Conservation (phyloP, 92 coral and sea anemone genomes). For the Umimayanthus chanpuru region DNA sequence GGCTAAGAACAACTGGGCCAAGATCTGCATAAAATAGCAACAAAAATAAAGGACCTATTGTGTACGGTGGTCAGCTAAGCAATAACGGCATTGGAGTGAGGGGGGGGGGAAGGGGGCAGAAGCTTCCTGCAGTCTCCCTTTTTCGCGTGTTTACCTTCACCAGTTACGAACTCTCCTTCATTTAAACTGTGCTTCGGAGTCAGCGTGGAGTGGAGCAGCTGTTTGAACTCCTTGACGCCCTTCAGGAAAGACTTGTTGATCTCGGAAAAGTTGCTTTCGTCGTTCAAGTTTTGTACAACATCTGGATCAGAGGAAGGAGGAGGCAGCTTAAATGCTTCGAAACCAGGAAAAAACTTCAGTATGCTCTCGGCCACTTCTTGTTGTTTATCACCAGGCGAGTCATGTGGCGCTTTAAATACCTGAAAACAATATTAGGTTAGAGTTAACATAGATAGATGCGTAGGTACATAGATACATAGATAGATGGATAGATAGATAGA, state of each 20-base stretch:
- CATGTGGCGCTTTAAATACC: slow-evolving; percentile 32
- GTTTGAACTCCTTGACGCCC: slow-evolving; percentile 56
- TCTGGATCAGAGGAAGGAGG: slow-evolving; percentile 76
- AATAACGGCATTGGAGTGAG: too few species aligned
- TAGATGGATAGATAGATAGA: too few species aligned
- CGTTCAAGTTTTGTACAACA: slow-evolving; percentile 64
- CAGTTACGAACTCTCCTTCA: slow-evolving; percentile 73
- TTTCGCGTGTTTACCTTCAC: slow-evolving; percentile 56
- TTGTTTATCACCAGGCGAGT: slow-evolving; percentile 16
- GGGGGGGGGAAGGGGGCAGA: too few species aligned
- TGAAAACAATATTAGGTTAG: neutral
- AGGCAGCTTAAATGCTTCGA: slow-evolving; percentile 84
- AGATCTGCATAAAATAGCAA: too few species aligned
- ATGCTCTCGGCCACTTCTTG: slow-evolving; percentile 76
- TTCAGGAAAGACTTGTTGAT: slow-evolving; percentile 59
- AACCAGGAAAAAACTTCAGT: slow-evolving; percentile 74
- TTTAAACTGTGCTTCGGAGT: slow-evolving; percentile 62
- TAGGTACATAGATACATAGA: too few species aligned
- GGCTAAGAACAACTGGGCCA: too few species aligned
- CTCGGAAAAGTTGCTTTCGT: slow-evolving; percentile 38
- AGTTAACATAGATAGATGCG: too few species aligned
- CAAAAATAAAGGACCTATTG: too few species aligned
- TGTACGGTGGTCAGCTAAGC: too few species aligned
- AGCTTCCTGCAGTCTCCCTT: neutral
- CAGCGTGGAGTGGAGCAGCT: slow-evolving; percentile 42